Base-by-base conservation (phyloP, 2,113 vertebrate species). In the Patagioenas fasciata region DNA sequence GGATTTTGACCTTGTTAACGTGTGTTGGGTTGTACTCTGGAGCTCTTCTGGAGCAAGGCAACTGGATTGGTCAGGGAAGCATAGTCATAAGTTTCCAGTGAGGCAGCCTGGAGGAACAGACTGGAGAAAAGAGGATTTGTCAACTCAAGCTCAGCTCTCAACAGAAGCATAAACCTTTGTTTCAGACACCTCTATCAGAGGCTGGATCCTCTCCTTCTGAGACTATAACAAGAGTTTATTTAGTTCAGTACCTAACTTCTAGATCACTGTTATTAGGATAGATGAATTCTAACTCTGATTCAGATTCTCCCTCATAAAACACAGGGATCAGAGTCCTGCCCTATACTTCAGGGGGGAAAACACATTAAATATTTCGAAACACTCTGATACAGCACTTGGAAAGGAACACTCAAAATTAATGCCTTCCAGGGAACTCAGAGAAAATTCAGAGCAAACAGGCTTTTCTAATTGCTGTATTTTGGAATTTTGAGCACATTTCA, bases 361-460 rank as follows among this genome's bases (percentile, higher is more conserved):
- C 32, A 96, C 74, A 84, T 80, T 80, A 82, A 83, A 91, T 91
- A 88, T 83, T 88, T 95, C 17, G 7, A 74, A 94, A 73, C 18
- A 67, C 18, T 73, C 69, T 11, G 2, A 42, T 67, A 78, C 11
- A 51, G 51, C 60, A 70, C 38, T 84, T 80, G 79, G 47, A 91
- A 78, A 74, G 44, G 42, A 88, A 61, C 21, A 70, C 38, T 85
- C 60, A 58, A 89, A 91, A 94, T 85, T 61, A 93, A 91, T 80
- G 71, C 38, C 71, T 93, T 88, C 60, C 64, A 80, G 71, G 60
- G 64, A 80, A 90, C 51, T 83, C 51, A 10, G 51, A 61, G 28
- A 93, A 61, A 80, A 95, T 85, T 96, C 85, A 82, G 58, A 67
- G 67, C 71, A 94, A 96, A 93, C 94, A 74, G n/a, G 83, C 91